phyloP scores from a whole-genome alignment of 1,140 invertebrate genomes.

The Chelonus insularis region DNA sequence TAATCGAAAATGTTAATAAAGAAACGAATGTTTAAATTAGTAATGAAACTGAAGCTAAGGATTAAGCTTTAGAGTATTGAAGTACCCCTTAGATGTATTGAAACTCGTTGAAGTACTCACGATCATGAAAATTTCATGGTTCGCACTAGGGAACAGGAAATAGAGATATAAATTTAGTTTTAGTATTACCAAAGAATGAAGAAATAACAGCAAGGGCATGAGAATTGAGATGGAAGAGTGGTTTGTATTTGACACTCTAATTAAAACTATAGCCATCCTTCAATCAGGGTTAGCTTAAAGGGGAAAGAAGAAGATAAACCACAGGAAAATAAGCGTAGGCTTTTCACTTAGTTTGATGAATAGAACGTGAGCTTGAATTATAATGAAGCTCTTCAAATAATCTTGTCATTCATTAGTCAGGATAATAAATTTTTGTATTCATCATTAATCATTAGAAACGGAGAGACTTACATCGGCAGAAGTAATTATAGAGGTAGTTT shows the following conservation, averaged over 20 bases:
- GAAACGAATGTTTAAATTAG: no score
- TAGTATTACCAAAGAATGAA: not conserved
- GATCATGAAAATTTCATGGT: no score
- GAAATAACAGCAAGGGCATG: not conserved
- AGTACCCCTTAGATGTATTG: no score
- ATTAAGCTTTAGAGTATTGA: no score
- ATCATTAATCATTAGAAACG: not conserved
- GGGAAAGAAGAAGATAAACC: not conserved
- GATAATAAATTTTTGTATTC: not conserved
- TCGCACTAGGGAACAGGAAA: no score
- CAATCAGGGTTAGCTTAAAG: constrained; percentile 14
- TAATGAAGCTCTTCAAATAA: not conserved
- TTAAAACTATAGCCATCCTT: constrained; percentile 8
- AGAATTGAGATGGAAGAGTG: not conserved
- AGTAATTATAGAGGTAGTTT: not conserved
- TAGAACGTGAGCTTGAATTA: not conserved
- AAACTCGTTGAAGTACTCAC: no score
- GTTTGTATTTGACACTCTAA: constrained; percentile 16
- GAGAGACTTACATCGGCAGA: not conserved
- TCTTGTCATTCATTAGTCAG: not conserved
- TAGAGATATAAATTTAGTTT: no score
- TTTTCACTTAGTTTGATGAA: not conserved
- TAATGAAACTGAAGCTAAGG: no score
- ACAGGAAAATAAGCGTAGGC: not conserved
- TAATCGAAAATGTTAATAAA: no score